Conservation (phyloP, 2,888 invertebrate genomes). For the Rhagium mordax region DNA sequence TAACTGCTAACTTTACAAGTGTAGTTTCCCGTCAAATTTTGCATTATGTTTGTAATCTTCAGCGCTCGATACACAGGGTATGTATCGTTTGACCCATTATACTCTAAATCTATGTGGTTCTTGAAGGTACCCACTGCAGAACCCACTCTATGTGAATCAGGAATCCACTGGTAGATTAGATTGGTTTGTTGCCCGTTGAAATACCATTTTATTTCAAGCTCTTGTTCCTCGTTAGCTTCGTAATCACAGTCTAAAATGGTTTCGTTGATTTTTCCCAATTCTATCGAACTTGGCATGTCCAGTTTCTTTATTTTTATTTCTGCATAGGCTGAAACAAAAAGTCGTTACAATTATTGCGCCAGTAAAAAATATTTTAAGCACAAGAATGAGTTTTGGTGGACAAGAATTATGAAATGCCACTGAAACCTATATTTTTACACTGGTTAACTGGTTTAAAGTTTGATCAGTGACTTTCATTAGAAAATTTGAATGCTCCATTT, state of each 20-base stretch:
- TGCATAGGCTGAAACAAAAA: slow-evolving; percentile 58
- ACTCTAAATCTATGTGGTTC: slow-evolving; percentile 68
- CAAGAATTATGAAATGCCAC: too few relatives aligned
- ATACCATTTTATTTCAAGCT: slow-evolving; percentile 72
- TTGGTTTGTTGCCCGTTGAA: slow-evolving; percentile 68
- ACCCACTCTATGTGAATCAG: slow-evolving; percentile 54
- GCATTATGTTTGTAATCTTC: slow-evolving; percentile 70
- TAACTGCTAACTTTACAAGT: slow-evolving; percentile 73
- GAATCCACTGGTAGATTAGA: slow-evolving; percentile 72
- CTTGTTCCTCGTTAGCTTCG: slow-evolving; percentile 65
- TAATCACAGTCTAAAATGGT: slow-evolving; percentile 72
- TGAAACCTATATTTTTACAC: too few relatives aligned
- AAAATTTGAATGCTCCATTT: too few relatives aligned
- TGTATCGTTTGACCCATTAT: slow-evolving; percentile 67
- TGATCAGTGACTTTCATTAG: too few relatives aligned
- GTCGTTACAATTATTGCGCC: not conserved
- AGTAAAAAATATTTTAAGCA: not conserved
- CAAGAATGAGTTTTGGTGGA: too few relatives aligned
- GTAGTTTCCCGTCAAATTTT: slow-evolving; percentile 73
- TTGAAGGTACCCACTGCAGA: slow-evolving; percentile 64
- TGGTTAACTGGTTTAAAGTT: too few relatives aligned
- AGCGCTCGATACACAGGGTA: slow-evolving; percentile 72
- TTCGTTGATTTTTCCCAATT: slow-evolving; percentile 56
- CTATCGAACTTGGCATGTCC: slow-evolving; percentile 57
- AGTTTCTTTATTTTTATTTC: slow-evolving; percentile 60